Evolutionary conservation across 2,113 vertebrate genomes (phyloP).

Genomic region (Montifringilla adamsi): DNA sequence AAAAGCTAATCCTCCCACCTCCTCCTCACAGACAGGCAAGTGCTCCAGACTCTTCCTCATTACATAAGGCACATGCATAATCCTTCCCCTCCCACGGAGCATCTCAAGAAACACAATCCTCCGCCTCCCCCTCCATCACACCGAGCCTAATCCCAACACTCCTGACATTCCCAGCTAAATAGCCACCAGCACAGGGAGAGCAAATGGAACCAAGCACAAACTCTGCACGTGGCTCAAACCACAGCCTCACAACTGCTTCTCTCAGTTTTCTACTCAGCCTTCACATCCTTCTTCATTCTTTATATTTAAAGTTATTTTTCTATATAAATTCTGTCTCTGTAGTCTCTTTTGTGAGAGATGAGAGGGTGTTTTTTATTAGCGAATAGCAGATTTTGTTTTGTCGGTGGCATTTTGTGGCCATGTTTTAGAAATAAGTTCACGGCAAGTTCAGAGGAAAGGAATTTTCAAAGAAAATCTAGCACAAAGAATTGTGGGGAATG

Average conservation of each 20-base stretch:
- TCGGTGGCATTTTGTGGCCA: conserved; percentile 36
- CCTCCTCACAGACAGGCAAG: neutral
- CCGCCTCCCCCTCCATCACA: conserved; percentile 51
- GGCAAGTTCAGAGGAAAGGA: conserved; percentile 77
- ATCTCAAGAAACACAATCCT: conserved; percentile 62
- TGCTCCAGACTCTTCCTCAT: conserved; percentile 53
- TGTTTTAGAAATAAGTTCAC: conserved; percentile 69
- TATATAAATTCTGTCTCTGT: neutral
- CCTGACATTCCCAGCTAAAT: conserved; percentile 34
- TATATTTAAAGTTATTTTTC: neutral
- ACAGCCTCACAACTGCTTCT: neutral
- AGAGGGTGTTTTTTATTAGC: conserved; percentile 21
- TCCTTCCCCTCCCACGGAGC: conserved; percentile 62
- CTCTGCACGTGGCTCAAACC: neutral
- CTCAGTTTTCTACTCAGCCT: neutral
- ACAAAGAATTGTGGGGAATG: conserved; percentile 69
- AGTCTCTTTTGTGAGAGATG: neutral
- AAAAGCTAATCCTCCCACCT: conserved; percentile 50
- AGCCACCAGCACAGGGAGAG: conserved; percentile 13
- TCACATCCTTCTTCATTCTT: neutral
- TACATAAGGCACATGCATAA: conserved; percentile 62
- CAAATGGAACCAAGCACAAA: neutral
- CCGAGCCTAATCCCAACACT: conserved; percentile 53
- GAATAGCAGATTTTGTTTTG: conserved; percentile 19
- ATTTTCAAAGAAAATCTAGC: conserved; percentile 75